phyloP scores from a whole-genome alignment of 2,113 vertebrate species.

The Xyrauchen texanus region DNA sequence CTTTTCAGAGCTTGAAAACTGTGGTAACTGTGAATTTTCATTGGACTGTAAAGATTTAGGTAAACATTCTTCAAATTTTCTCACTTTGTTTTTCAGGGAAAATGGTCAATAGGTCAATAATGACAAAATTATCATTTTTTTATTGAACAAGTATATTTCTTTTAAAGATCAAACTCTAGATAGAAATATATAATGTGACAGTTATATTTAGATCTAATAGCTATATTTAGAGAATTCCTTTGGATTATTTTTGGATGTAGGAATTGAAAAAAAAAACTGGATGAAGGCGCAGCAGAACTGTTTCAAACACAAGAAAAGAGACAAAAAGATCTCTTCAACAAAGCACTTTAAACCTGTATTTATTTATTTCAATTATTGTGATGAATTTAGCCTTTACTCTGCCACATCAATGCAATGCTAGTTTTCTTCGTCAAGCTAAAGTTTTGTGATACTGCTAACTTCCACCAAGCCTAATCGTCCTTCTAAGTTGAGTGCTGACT shows the following conservation, averaged over 20 bases:
- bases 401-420: not conserved
- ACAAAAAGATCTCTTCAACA: not conserved
- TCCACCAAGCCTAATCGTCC: not conserved
- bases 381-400: not conserved
- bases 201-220: not conserved
- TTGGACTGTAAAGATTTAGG: no score
- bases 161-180: no score
- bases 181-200: no score
- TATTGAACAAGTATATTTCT: no score
- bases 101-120: no score
- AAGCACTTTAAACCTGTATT: not conserved
- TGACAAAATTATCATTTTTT: no score
- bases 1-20: no score
- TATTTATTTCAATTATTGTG: not conserved
- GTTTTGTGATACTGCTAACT: not conserved
- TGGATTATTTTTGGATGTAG: conserved; percentile 11
- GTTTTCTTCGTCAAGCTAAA: not conserved
- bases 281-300: not conserved
- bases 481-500: not conserved
- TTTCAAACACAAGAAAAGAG: not conserved
- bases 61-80: no score
- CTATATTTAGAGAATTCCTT: not conserved
- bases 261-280: not conserved
- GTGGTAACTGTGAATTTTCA: no score
- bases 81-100: no score